These are phyloP conservation scores for Indri indri DNA, from an alignment of 2,113 vertebrate genomes.

Conservation along the genomic window DNA sequence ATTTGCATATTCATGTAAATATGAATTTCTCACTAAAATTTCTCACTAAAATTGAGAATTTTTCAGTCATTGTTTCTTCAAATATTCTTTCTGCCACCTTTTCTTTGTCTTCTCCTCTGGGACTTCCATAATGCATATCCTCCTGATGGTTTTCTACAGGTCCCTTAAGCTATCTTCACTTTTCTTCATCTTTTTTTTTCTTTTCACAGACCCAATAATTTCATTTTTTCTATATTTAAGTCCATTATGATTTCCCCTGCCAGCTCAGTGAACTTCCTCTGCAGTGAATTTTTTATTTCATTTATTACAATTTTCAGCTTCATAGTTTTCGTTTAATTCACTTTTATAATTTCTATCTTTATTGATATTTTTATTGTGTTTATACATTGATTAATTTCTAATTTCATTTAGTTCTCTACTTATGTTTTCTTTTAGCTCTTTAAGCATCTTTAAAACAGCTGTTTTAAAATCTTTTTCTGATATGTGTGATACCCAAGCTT, in stretches of 20 bases:
- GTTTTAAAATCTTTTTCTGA: neutral
- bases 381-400: neutral
- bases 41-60: neutral
- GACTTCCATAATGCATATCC: neutral
- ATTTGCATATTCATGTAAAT: neutral
- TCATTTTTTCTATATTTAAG: neutral
- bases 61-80: neutral
- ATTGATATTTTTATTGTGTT: neutral
- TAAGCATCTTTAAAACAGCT: neutral
- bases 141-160: neutral
- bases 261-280: neutral
- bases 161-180: neutral
- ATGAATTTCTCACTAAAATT: too few relatives aligned
- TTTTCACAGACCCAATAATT: neutral
- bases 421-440: neutral
- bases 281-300: neutral
- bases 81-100: neutral
- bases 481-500: neutral
- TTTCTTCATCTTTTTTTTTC: neutral
- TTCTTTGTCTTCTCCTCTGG: neutral
- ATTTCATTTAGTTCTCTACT: neutral
- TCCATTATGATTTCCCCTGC: neutral
- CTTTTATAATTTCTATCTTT: neutral
- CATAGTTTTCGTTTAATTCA: neutral
- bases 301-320: neutral